Evolutionary conservation across 2,888 invertebrate genomes (phyloP), one percentile per base, ranked within the genome.

Genomic region (Acrobasis suavella): DNA sequence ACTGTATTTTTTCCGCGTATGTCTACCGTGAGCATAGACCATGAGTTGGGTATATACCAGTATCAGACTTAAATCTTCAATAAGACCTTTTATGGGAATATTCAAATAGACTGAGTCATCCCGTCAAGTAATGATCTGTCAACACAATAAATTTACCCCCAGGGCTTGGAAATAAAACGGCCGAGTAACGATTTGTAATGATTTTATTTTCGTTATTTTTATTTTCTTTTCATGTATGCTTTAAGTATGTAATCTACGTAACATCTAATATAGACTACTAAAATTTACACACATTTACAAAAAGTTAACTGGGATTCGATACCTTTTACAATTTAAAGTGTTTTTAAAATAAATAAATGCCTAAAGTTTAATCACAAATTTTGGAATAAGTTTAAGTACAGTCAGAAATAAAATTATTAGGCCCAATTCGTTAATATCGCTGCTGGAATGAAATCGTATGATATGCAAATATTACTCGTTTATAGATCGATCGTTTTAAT

Each of bases 271-370:
- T 84, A 86, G 82, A 87, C 87, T 89, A 89, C 89, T 80, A 82
- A 82, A 86, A 87, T 91, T 86, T 87, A 88, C 84, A 91, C 85
- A 88, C 90, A 90, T 90, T 88, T 90, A 91, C 89, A 89, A 83
- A 76, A 77, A 78, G 73, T 76, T 77, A 85, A 89, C 89, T 88
- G 89, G 89, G 86, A 80, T 80, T 83, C 75, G 68, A 67, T 74
- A 70, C 73, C 62, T 69, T 68, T 67, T 69, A 66, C 42, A 70
- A 64, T 63, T 63, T 52, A 66, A 63, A 62, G 67, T 68, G 60
- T 68, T 71, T 77, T 72, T 75, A 73, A 56, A 65, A 70, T 73
- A 54, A 50, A 62, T 63, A 65, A 63, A 68, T 64, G 65, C 66
- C 64, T 32, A 62, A 62, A 52, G n/a, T n/a, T n/a, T 51, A 58